phyloP scores from a whole-genome alignment of 2,113 vertebrate species.

The Pogona vitticeps region DNA sequence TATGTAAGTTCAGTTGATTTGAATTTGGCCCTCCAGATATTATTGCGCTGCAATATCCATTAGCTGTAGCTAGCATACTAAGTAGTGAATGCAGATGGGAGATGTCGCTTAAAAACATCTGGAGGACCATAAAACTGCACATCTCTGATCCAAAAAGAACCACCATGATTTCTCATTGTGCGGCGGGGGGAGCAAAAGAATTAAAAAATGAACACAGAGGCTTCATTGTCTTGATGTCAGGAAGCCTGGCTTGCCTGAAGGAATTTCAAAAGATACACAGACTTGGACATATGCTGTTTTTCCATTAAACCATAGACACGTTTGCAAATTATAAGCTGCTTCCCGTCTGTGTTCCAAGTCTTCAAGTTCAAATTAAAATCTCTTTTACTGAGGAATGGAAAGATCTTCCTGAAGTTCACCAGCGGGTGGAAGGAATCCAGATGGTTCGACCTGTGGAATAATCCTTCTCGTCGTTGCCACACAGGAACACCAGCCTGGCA shows the following conservation, averaged over 20 bases:
- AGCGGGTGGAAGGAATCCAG: neutral
- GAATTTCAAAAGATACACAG: constrained; percentile 4
- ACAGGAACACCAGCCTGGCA: neutral
- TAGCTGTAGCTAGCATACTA: too few species aligned
- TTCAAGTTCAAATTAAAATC: constrained; percentile 18
- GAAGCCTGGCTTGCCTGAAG: neutral
- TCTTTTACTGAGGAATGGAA: constrained; percentile 1
- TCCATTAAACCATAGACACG: neutral
- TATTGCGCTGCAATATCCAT: too few species aligned
- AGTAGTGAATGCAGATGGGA: too few species aligned
- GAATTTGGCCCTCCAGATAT: too few species aligned
- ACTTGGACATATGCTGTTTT: neutral
- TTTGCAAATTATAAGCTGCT: constrained; percentile 11
- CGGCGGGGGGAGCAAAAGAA: neutral
- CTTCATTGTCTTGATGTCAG: constrained; percentile 4
- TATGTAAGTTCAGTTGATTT: too few species aligned
- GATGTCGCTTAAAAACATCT: too few species aligned
- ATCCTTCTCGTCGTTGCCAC: neutral
- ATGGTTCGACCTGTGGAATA: neutral
- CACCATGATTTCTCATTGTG: too few species aligned
- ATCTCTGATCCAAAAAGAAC: too few species aligned
- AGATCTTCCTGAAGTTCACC: neutral
- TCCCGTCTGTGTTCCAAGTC: neutral
- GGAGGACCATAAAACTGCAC: too few species aligned
- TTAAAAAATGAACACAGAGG: neutral